Conservation (phyloP, 1,140 invertebrate species). For the Caerostris darwini region DNA sequence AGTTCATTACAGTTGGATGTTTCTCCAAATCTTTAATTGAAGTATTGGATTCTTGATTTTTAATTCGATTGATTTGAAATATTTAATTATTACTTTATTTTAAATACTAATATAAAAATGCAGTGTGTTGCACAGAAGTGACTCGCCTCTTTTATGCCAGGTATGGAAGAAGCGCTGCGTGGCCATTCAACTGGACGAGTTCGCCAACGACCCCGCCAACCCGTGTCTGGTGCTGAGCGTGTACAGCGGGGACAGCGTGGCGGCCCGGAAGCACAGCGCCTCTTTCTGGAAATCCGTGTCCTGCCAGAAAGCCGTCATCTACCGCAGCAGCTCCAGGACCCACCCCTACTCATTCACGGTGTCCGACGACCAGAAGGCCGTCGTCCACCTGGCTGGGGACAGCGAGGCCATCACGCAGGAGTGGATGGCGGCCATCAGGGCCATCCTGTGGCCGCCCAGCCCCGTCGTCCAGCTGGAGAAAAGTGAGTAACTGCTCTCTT, state of each 20-base stretch:
- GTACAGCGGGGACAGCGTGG: slow-evolving; percentile 27
- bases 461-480: slow-evolving; percentile 76
- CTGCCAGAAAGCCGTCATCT: slow-evolving; percentile 65
- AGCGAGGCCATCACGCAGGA: slow-evolving; percentile 74
- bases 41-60: no score
- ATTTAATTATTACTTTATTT: no score
- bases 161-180: slow-evolving; percentile 77
- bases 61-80: no score
- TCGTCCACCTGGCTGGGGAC: slow-evolving; percentile 75
- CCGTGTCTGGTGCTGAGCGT: slow-evolving; percentile 58
- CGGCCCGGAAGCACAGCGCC: slow-evolving; percentile 22
- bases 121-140: no score
- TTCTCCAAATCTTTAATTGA: no score
- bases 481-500: slow-evolving; percentile 56
- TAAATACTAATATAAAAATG: no score
- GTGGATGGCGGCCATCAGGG: slow-evolving; percentile 78
- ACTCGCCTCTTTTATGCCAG: neutral
- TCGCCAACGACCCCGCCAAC: slow-evolving; percentile 17
- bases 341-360: slow-evolving; percentile 77
- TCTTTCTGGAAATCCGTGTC: slow-evolving; percentile 61
- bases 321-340: slow-evolving; percentile 68
- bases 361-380: slow-evolving; percentile 52
- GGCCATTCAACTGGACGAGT: slow-evolving; percentile 62
- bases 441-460: slow-evolving; percentile 76
- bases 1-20: no score